A percentile compares a stretch with the other conserved stretches of the same genome.
phyloP scores from a whole-genome alignment of 2,888 invertebrate species.

The Octodonta nipae region DNA sequence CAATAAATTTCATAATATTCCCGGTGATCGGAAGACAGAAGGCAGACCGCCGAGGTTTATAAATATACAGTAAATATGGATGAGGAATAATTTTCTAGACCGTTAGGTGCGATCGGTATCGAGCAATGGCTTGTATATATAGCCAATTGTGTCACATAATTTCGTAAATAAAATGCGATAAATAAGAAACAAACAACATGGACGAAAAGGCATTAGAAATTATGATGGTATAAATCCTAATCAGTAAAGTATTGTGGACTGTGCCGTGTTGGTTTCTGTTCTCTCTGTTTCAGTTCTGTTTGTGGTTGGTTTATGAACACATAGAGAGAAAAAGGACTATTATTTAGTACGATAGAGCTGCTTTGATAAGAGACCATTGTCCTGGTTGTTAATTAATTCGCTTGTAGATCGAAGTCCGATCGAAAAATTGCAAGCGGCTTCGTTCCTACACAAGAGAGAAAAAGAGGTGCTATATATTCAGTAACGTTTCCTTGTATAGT shows the following conservation, averaged over 20 bases:
- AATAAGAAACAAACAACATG: conserved; percentile 25
- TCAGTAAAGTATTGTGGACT: conserved; percentile 26
- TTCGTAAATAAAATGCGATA: conserved; percentile 26
- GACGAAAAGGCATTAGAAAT: conserved; percentile 28
- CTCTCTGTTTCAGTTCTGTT: neutral
- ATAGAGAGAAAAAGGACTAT: too few species aligned
- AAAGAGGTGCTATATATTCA: too few species aligned
- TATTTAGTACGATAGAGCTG: neutral
- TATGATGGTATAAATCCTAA: conserved; percentile 31
- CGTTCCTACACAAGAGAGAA: too few species aligned
- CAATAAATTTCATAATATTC: conserved; percentile 14
- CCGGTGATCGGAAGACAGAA: too few species aligned
- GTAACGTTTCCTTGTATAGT: too few species aligned
- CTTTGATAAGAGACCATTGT: conserved; percentile 1
- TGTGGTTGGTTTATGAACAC: conserved; percentile 1
- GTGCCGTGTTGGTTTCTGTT: conserved; percentile 12
- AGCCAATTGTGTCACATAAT: conserved; percentile 26
- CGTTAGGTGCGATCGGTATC: conserved; percentile 19
- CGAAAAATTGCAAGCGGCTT: too few species aligned
- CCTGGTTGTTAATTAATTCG: conserved; percentile 1
- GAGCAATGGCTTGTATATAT: conserved; percentile 19
- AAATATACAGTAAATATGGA: conserved; percentile 19
- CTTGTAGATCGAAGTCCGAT: too few species aligned
- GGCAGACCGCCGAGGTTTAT: conserved; percentile 8
- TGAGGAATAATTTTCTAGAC: conserved; percentile 22